Evolutionary conservation across 2,113 vertebrate species (phyloP), one percentile per base, ranked within the genome.

Genomic region (Cephalopterus ornatus): DNA sequence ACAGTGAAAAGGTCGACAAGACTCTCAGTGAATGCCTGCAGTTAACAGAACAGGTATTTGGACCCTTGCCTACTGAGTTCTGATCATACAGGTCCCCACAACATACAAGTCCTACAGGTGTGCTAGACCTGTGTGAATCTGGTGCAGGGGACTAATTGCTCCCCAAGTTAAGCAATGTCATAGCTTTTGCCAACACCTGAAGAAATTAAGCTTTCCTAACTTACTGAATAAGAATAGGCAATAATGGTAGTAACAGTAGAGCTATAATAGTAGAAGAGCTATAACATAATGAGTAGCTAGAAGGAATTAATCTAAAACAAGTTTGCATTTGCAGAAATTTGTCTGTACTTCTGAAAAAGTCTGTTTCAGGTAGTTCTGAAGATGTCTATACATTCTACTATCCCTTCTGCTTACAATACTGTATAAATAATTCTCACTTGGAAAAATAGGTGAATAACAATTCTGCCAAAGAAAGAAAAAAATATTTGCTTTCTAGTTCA

Each of bases 31-130:
- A 97, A 68, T 98, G 97, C 73, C 89, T 98, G 49, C 96, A 96
- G 46, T 95, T 98, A 88, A 97, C 97, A 10, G 53, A 97, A 92
- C 93, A 98, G 98, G 98, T 98, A 97, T 55, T 42, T 28, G 68
- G 5, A 42, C 32, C 47, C 26, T 59, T 82, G 11, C 47, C 30
- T 63, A 14, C 37, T 37, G 32, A 70, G 26, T 85, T 88, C 49
- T 89, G 39, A 16, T 65, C 5, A 3, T 28, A 5, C 5, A 50
- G 20, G 6, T 30, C 37, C 27, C 42, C 66, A 41, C 16, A 86
- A 33, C 7, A 2, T 1, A 2, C 14, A 70, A 83, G 19, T 83
- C 19, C 49, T 78, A 14, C 0, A 1, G 41, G 22, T 0, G 0
- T 41, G 20, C 58, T 59, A 56, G 26, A 55, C 20, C 14, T 6